phyloP scores from a whole-genome alignment of 2,888 invertebrate genomes.

The Erannis defoliaria region DNA sequence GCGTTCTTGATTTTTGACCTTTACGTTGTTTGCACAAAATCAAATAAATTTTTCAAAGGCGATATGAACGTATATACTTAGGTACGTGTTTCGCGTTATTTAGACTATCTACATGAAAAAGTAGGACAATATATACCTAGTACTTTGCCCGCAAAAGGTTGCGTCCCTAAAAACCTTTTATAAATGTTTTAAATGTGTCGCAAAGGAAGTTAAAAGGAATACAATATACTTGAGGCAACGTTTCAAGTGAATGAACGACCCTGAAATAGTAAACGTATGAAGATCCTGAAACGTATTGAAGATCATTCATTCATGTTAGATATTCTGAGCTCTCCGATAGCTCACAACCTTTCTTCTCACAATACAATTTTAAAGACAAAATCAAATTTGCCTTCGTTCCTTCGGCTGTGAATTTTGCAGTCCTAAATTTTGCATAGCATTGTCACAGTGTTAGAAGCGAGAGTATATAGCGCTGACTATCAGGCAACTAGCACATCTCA shows the following conservation, averaged over 20 bases:
- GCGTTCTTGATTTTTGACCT: not conserved
- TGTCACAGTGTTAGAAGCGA: too few species aligned
- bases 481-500: not conserved
- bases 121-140: constrained; percentile 31
- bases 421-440: too few species aligned
- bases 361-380: too few species aligned
- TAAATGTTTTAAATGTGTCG: constrained; percentile 13
- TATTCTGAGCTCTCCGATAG: not conserved
- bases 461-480: not conserved
- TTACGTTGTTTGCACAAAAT: not conserved
- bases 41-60: not conserved
- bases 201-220: constrained; percentile 1
- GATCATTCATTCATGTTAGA: not conserved
- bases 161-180: constrained; percentile 19
- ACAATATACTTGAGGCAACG: constrained; percentile 6
- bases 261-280: too few species aligned
- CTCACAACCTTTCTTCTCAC: too few species aligned
- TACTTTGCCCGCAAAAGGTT: constrained; percentile 22
- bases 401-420: too few species aligned
- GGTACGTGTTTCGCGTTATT: constrained; percentile 17
- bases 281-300: not conserved
- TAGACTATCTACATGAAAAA: constrained; percentile 23
- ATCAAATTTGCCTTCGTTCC: too few species aligned
- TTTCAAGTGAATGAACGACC: constrained; percentile 11
- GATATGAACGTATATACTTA: constrained; percentile 12